Base-by-base conservation (phyloP, 1,140 invertebrate species). In the Medauroidea extradentata region DNA sequence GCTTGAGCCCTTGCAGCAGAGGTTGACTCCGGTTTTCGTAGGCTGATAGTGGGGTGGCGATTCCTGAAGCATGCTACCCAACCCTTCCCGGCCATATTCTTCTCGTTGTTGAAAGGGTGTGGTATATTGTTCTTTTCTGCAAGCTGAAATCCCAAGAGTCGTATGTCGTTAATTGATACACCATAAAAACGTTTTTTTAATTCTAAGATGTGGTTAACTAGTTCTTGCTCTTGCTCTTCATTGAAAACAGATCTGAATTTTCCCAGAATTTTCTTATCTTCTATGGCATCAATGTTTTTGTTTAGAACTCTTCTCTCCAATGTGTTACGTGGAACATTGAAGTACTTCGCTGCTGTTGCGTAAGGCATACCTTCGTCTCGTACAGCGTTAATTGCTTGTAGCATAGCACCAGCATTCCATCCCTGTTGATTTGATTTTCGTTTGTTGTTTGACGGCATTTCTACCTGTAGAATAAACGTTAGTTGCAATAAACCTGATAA, bases 1-100 rank as follows among this genome's bases (percentile, higher is more conserved):
- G 70, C 71, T 59, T 60, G 63, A 16, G 67, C 66, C 57, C 72
- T 61, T 3, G 68, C 66, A n/a, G 75, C 39, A 34, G 52, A 54
- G 23, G 52, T 54, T 21, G 52, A 29, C 42, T 54, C 52, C 7
- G 25, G 52, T 21, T 14, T 54, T 54, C 52, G 34, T 23, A 39
- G 42, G 16, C 21, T 54, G 29, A 54, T 54, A 34, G 18, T 39
- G 13, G 24, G 29, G 13, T 42, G 52, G 16, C 52, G 34, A 18
- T 23, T 54, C 42, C 42, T 42, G 23, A 54, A 25, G 11, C 52
- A 29, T 7, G 52, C 29, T 14, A 54, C 21, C 52, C 52, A 54
- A 43, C 25, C 52, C 29, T 54, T 54, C 3, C 24, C 25, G 19
- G 24, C 52, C 52, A 54, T 54, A 7, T 54, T 54, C 42, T 54